Conservation (phyloP, 1,140 invertebrate genomes). For the Macrobrachium rosenbergii region DNA sequence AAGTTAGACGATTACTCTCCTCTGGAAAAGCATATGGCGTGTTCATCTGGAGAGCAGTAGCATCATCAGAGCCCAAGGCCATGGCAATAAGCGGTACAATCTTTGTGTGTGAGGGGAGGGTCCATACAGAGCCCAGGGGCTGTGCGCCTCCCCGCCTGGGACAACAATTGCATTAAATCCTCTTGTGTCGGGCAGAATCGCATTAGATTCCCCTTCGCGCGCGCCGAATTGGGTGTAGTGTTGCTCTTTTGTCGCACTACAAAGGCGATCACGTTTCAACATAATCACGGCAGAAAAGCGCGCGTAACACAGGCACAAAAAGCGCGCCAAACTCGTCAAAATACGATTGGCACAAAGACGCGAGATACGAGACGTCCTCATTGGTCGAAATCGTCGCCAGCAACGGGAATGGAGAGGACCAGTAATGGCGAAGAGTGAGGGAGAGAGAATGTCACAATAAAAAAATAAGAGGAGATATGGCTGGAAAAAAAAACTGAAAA, state of each 20-base stretch:
- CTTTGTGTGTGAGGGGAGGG: not conserved
- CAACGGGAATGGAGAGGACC: not conserved
- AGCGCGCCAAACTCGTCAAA: slow-evolving; percentile 52
- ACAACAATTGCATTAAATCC: slow-evolving; percentile 64
- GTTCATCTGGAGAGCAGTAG: too few species aligned
- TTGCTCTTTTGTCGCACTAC: slow-evolving; percentile 63
- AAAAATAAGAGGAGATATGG: not conserved
- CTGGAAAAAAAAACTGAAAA: not conserved
- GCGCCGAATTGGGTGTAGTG: slow-evolving; percentile 63
- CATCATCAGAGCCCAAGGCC: not conserved
- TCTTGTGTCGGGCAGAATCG: slow-evolving; percentile 63
- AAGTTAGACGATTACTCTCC: too few species aligned
- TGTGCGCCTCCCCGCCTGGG: slow-evolving; percentile 59
- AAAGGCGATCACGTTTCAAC: slow-evolving; percentile 64
- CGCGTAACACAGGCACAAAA: slow-evolving; percentile 57
- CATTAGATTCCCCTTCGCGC: slow-evolving; percentile 63
- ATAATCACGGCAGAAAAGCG: slow-evolving; percentile 62
- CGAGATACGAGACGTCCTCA: slow-evolving; percentile 16
- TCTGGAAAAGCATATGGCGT: too few species aligned
- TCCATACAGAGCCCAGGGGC: slow-evolving; percentile 22
- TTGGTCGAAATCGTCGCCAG: slow-evolving; percentile 47
- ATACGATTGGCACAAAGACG: slow-evolving; percentile 49
- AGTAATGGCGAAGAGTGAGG: not conserved
- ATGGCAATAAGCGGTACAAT: slow-evolving; percentile 59
- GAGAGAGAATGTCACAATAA: not conserved